Evolutionary conservation across 2,888 invertebrate species (phyloP).

Genomic region (Lamellibrachia satsuma): DNA sequence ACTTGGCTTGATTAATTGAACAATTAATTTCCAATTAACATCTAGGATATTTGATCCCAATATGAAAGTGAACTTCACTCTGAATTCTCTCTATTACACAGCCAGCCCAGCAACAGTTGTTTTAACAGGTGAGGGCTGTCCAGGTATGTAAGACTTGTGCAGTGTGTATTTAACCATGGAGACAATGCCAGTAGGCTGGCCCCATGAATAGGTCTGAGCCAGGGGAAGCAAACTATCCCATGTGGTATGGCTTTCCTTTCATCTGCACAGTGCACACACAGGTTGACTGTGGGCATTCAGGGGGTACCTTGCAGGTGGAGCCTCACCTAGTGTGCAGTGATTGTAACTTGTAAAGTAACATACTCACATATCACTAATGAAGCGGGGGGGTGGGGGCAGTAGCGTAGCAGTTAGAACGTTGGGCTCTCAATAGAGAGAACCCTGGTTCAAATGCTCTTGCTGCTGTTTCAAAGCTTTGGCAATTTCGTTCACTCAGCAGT

Average conservation of each 20-base stretch:
- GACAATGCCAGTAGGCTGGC: not conserved
- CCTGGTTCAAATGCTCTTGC: too few relatives aligned
- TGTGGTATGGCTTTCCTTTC: not conserved
- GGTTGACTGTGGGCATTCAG: not conserved
- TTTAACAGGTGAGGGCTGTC: not conserved
- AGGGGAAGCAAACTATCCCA: not conserved
- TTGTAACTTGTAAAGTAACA: not conserved
- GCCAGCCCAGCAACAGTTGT: not conserved
- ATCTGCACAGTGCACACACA: not conserved
- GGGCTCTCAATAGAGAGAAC: too few relatives aligned
- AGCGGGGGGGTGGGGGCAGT: too few relatives aligned
- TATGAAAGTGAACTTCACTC: not conserved
- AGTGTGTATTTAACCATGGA: not conserved
- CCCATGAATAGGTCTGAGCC: not conserved
- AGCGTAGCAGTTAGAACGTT: too few relatives aligned
- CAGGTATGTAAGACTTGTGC: not conserved
- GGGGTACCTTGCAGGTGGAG: not conserved
- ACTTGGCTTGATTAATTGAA: not conserved
- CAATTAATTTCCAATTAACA: not conserved
- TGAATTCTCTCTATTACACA: not conserved
- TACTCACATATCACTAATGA: not conserved
- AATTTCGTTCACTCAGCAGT: too few relatives aligned
- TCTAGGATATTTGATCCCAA: not conserved
- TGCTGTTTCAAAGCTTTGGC: too few relatives aligned
- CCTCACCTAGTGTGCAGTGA: not conserved